phyloP scores from a whole-genome alignment of 2,888 invertebrate genomes.

The Portevinia maculata region DNA sequence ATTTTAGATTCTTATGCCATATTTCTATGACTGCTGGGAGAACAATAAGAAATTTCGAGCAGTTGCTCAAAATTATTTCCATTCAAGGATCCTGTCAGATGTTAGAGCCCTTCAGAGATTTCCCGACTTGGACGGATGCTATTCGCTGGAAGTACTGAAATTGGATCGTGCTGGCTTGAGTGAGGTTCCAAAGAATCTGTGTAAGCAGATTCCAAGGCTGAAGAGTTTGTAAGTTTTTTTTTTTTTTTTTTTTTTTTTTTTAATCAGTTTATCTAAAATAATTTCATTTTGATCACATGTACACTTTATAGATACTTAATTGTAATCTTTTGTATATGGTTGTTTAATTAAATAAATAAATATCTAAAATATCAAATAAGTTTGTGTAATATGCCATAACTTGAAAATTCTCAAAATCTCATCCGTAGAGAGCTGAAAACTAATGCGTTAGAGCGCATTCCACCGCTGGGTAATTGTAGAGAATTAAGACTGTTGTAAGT shows the following conservation, averaged over 20 bases:
- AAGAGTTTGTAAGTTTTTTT: slow-evolving; percentile 93
- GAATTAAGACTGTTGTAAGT: slow-evolving; percentile 94
- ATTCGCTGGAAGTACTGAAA: slow-evolving; percentile 90
- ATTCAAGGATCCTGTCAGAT: slow-evolving; percentile 91
- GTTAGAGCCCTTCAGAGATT: slow-evolving; percentile 90
- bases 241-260: no score
- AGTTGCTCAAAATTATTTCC: slow-evolving; percentile 76
- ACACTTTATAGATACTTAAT: no score
- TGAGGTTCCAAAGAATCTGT: slow-evolving; percentile 89
- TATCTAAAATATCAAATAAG: no score
- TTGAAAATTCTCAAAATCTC: background rate
- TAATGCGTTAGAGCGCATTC: slow-evolving; percentile 90
- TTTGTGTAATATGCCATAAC: no score
- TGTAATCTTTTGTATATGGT: no score
- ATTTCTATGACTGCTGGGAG: slow-evolving; percentile 72
- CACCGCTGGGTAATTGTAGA: slow-evolving; percentile 90
- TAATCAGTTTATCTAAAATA: no score
- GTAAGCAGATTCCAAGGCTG: slow-evolving; percentile 90
- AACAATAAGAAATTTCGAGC: slow-evolving; percentile 77
- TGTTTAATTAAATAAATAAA: no score
- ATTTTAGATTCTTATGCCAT: slow-evolving; percentile 39
- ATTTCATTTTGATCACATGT: no score
- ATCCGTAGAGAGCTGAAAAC: slow-evolving; percentile 91
- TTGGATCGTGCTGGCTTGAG: slow-evolving; percentile 92
- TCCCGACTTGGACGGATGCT: slow-evolving; percentile 92